Percentiles rank a stretch among this genome's conserved stretches.
These are phyloP conservation scores for Epizoanthus illoricatus DNA, from an alignment of 92 coral and sea anemone species.

Conservation along the genomic window DNA sequence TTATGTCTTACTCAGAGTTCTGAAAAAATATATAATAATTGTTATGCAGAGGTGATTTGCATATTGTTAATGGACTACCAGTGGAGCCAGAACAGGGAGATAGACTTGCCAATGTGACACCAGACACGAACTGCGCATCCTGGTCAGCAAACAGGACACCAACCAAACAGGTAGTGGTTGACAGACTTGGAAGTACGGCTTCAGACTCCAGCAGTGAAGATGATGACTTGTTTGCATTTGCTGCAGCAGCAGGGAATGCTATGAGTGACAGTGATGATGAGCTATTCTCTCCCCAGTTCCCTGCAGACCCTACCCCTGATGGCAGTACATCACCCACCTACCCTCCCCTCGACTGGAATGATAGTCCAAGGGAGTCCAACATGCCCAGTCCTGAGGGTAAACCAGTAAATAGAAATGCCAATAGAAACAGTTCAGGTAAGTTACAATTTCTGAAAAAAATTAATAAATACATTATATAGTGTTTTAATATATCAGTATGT, in stretches of 20 bases:
- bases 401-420: background rate
- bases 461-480: too few relatives aligned
- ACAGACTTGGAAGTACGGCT: slow-evolving; percentile 7
- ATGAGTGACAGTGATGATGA: slow-evolving; percentile 90
- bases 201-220: slow-evolving; percentile 45
- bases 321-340: slow-evolving; percentile 10
- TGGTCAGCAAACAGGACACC: background rate
- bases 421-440: slow-evolving; percentile 7
- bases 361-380: background rate
- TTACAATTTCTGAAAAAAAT: background rate
- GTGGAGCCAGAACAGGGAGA: background rate
- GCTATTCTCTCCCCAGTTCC: slow-evolving; percentile 65
- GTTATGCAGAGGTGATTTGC: background rate
- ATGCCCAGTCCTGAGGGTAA: background rate
- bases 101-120: background rate
- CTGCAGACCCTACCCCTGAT: slow-evolving; percentile 9
- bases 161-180: background rate
- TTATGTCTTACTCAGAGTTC: too few relatives aligned
- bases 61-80: background rate
- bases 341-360: background rate
- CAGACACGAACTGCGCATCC: background rate
- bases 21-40: too few relatives aligned
- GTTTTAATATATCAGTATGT: too few relatives aligned
- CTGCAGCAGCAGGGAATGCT: slow-evolving; percentile 68
- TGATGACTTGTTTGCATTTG: slow-evolving; percentile 72